These are phyloP conservation scores for Hololepta plana DNA, from an alignment of 2,888 invertebrate genomes.

Conservation along the genomic window DNA sequence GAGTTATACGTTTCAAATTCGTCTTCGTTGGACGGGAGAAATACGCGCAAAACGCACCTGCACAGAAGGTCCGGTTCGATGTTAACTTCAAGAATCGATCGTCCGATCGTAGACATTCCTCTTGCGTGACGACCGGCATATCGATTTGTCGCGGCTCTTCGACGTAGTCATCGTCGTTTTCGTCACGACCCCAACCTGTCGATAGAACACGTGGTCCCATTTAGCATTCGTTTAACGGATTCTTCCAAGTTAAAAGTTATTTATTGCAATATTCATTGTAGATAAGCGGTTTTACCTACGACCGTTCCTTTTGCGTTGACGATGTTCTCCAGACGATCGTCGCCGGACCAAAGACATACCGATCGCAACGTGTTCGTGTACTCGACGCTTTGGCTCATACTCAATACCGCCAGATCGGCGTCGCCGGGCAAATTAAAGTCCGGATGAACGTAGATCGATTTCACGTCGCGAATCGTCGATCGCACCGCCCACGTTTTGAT, in stretches of 20 bases:
- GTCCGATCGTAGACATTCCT: constrained; percentile 34
- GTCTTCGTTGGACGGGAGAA: neutral
- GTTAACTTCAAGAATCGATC: constrained; percentile 18
- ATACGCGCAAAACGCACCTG: too few species aligned
- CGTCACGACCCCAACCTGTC: constrained; percentile 38
- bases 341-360: constrained; percentile 40
- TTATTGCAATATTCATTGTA: too few species aligned
- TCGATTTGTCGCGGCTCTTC: constrained; percentile 32
- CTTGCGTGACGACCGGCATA: constrained; percentile 34
- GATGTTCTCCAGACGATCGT: constrained; percentile 19
- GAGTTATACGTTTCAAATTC: too few species aligned
- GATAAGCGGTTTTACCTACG: too few species aligned
- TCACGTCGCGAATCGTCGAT: constrained; percentile 22
- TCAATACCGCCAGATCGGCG: constrained; percentile 36
- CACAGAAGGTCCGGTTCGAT: constrained; percentile 28
- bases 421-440: constrained; percentile 35
- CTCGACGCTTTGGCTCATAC: constrained; percentile 28
- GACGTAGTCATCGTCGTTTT: constrained; percentile 23
- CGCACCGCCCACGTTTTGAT: constrained; percentile 15
- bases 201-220: too few species aligned
- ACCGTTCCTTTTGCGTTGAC: constrained; percentile 8
- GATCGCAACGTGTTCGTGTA: constrained; percentile 37
- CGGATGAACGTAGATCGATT: constrained; percentile 31
- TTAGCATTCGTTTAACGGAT: too few species aligned
- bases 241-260: too few species aligned